Conservation (phyloP, 2,113 vertebrate species). For the Proterorhinus semilunaris region DNA sequence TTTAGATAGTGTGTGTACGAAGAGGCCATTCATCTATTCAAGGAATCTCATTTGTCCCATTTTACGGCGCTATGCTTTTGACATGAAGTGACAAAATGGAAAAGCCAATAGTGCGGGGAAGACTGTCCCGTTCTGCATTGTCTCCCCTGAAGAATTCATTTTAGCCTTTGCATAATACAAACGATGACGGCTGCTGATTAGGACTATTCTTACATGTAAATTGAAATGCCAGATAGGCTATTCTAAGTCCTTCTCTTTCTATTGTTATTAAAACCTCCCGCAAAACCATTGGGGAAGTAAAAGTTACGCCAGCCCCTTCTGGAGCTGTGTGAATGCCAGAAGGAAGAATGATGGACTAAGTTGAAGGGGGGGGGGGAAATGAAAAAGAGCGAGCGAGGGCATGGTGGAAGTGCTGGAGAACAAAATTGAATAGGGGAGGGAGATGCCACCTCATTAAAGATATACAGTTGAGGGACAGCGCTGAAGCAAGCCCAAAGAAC, state of each 20-base stretch:
- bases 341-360: constrained; percentile 43
- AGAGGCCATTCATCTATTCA: constrained; percentile 68
- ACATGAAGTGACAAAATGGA: constrained; percentile 58
- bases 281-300: constrained; percentile 48
- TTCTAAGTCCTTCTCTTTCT: constrained; percentile 52
- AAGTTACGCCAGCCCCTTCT: constrained; percentile 53
- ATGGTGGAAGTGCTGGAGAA: constrained; percentile 42
- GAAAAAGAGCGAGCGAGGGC: constrained; percentile 28
- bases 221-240: constrained; percentile 60
- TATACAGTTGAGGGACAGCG: constrained; percentile 48
- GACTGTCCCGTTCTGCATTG: constrained; percentile 49
- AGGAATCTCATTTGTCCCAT: constrained; percentile 64
- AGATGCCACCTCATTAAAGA: constrained; percentile 63
- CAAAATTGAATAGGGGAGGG: constrained; percentile 30
- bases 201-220: constrained; percentile 60
- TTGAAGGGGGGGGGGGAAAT: constrained; percentile 27
- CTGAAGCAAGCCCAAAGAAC: constrained; percentile 36
- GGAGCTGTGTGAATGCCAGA: constrained; percentile 43
- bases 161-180: constrained; percentile 40
- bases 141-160: constrained; percentile 53
- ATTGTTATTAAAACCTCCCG: constrained; percentile 50
- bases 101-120: constrained; percentile 56
- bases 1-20: constrained; percentile 66
- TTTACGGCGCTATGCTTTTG: constrained; percentile 64
- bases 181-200: constrained; percentile 55